Evolutionary conservation across 2,797 vertebrate genomes (phyloP), one percentile per base, ranked within the genome.

Genomic region (Sebastiscus tertius): DNA sequence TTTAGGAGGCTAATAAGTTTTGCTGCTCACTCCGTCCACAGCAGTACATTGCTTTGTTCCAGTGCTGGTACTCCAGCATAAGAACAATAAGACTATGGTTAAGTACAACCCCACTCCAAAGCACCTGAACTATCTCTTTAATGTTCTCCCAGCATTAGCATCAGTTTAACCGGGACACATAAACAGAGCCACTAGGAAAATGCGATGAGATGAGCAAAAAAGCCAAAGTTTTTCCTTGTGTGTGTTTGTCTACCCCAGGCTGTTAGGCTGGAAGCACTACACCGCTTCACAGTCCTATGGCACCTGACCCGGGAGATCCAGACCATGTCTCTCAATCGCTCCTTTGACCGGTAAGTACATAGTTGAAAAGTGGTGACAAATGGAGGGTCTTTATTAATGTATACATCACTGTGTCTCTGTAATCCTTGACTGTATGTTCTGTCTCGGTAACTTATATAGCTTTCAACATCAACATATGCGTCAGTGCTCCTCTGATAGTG

Each of bases 281-380:
- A 97, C 85, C 94, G 98, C 59, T 99, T 99, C 82, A 98, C 99
- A 1, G 94, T 99, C 73, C 95, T 99, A 80, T 99, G 99, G 99
- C 99, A 99, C 92, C 96, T 99, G 92, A 99, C 98, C 2, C 93
- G 99, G 68, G 99, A 99, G 90, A 97, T 97, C 86, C 98, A 99
- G 81, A 95, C 93, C 86, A 97, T 96, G 8, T 98, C 97, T 52
- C 97, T 97, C 82, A 97, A 95, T 82, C 97, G 98, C 69, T 99
- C 98, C 27, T 99, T 99, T 76, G 98, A 99, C 71, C 96, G 98
- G 99, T 99, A 83, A 94, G 94, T 90, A 71, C 31, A 31, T 22
- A n/a, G 22, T 59, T 6, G 8, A 59, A 39, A 52, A 65, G 20
- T n/a, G 5, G 29, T n/a, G 33, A 55, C 11, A 49, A 75, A 42